Percentiles rank a stretch among this genome's conserved stretches.
Evolutionary conservation across 1,140 invertebrate species (phyloP).

Genomic region (Cherax destructor): DNA sequence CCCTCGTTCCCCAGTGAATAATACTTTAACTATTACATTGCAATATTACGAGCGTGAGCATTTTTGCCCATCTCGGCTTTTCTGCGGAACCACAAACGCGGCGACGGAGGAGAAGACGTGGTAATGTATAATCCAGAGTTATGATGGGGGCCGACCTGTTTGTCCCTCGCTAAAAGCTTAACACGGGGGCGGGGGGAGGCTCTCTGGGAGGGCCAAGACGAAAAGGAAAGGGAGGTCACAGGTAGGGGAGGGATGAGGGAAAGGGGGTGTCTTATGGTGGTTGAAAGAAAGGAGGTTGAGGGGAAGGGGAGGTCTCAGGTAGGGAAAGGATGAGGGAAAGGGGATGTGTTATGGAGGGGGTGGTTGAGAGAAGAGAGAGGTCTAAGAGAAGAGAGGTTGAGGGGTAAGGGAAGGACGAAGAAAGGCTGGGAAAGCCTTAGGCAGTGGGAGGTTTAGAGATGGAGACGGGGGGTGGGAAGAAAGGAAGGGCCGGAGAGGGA

Average conservation of each 20-base stretch:
- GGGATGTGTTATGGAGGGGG: not conserved
- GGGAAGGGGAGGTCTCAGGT: not conserved
- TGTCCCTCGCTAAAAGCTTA: constrained; percentile 53
- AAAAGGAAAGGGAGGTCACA: not conserved
- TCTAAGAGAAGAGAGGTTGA: not conserved
- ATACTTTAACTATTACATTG: constrained; percentile 47
- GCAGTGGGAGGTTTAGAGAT: not conserved
- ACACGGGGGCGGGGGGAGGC: constrained; percentile 1
- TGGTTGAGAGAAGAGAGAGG: not conserved
- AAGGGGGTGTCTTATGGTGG: not conserved
- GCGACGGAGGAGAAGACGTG: constrained; percentile 32
- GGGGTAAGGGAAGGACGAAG: not conserved
- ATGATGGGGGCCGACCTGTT: constrained; percentile 37
- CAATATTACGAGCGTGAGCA: constrained; percentile 25
- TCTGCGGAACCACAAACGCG: constrained; percentile 27
- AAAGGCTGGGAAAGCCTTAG: not conserved
- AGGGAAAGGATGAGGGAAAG: not conserved
- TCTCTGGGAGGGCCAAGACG: not conserved
- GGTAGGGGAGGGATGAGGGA: not conserved
- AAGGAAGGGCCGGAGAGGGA: not conserved
- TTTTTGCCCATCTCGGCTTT: constrained; percentile 50
- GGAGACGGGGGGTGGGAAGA: not conserved
- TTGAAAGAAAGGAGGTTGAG: not conserved
- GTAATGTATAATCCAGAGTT: constrained; percentile 48
- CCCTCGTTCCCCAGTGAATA: constrained; percentile 19